Base-by-base conservation (phyloP, 2,888 invertebrate genomes). In the Leucoptera coffeella region DNA sequence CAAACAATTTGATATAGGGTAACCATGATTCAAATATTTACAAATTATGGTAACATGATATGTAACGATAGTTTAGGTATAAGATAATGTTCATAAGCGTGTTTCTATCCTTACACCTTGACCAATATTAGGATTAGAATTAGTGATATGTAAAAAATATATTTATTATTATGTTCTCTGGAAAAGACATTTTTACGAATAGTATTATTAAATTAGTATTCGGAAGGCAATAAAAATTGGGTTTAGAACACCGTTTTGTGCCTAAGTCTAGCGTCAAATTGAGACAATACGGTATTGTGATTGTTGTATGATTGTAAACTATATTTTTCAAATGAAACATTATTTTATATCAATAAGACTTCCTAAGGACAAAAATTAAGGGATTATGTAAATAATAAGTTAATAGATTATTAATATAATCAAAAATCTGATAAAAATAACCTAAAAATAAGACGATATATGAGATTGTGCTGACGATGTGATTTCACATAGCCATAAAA, bases 101-200 rank as follows among this genome's bases (percentile, higher is more conserved):
- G 61, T 60, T 57, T 58, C 56, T 51, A 51, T 40, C 60, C 62
- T 60, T 65, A 58, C 55, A 51, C 50, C 61, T 62, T 47, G 67
- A 67, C 67, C 69, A 67, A 69, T 55, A 40, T 50, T 65, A 64
- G 59, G 40, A 50, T 64, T 49, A 49, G 27, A 25, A 49, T 51
- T 52, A 55, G 45, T 41, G 47, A 46, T 20, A 46, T 49, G 10
- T 10, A 50, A 45, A 55, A 58, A 55, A 53, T 61, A 62, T 67
- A 65, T 67, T 62, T 64, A 62, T 64, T 51, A 59, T 47, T 57
- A 17, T 17, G n/a, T 54, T 52, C 60, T 59, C 51, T 50, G 42
- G 43, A 53, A 58, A 69, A 69, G 69, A 69, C 69, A 69, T 69
- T 67, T 69, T 69, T 69, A 69, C 69, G 62, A 59, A 67, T 64